Conservation (phyloP, 2,888 invertebrate genomes). For the Trachelus iudaicus region DNA sequence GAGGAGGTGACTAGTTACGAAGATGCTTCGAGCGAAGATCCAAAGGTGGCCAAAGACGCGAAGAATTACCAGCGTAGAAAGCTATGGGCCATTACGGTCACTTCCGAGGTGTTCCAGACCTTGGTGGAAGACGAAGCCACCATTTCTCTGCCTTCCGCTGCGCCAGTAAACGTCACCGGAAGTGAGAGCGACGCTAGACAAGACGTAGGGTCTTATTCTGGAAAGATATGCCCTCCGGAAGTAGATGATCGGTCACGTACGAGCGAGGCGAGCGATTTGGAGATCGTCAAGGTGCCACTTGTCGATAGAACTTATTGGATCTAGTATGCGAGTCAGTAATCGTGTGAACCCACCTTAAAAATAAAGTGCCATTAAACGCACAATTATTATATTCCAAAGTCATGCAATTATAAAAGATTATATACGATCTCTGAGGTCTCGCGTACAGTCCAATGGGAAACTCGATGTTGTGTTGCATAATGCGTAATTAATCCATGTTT, state of each 20-base stretch:
- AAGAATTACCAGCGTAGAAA: conserved; percentile 47
- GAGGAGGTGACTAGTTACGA: conserved; percentile 26
- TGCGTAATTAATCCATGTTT: not conserved
- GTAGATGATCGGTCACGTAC: conserved; percentile 25
- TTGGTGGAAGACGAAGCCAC: conserved; percentile 54
- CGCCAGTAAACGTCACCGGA: not conserved
- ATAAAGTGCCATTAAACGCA: not conserved
- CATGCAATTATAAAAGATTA: not conserved
- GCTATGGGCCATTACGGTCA: conserved; percentile 53
- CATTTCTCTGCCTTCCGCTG: conserved; percentile 34
- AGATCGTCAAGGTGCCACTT: conserved; percentile 7
- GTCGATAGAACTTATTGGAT: not conserved
- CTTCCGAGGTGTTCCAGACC: conserved; percentile 56
- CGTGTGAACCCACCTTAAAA: not conserved
- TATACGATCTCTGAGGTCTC: not conserved
- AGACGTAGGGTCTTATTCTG: conserved; percentile 12
- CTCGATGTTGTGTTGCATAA: conserved; percentile 4
- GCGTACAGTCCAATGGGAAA: not conserved
- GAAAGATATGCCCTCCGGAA: conserved; percentile 20
- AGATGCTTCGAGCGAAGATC: conserved; percentile 34
- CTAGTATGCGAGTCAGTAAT: not conserved
- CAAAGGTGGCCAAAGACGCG: conserved; percentile 30
- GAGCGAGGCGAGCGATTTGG: conserved; percentile 30
- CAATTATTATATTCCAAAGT: not conserved
- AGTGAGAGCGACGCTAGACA: conserved; percentile 15